Evolutionary conservation across 2,113 vertebrate genomes (phyloP), one percentile per base, ranked within the genome.

Genomic region (Cebus imitator): DNA sequence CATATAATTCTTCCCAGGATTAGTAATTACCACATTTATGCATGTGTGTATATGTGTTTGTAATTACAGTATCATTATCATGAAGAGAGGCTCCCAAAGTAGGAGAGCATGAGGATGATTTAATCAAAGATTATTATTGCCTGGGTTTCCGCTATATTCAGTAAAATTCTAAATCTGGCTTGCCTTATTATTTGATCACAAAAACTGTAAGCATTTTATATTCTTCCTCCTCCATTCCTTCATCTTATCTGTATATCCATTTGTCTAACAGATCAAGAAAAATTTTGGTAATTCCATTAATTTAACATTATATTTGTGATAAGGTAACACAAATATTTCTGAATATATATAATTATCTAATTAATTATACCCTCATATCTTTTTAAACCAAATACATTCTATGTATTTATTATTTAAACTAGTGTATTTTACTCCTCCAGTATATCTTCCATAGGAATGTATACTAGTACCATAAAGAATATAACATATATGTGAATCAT

Each of bases 361-460:
- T 93, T 90, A 68, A 87, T 93, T 90, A 68, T 68, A 90, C 87
- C 25, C 43, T 95, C 30, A 10, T 52, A 91, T 64, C 37, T 84
- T n/a, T 52, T 84, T 91, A 79, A 88, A 73, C 70, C 32, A 50
- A 96, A 88, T 84, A 7, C 21, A 73, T 57, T 94, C 23, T 79
- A 55, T 72, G 18, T 61, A 50, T 20, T 64, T 96, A 76, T 40
- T 95, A 94, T 94, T 43, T 91, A 48, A 95, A 78, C 43, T 52
- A 83, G 64, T 37, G 55, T 1, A 61, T n/a, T 73, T 72, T 35
- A 48, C 9, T 82, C 20, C 30, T 90, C 14, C 4, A 88, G 35
- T 30, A 64, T 82, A 86, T 55, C 13, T 78, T 87, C 83, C 30
- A 90, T 50, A 68, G 52, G 25, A 90, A 93, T 48, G 12, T 37